phyloP scores from a whole-genome alignment of 2,113 vertebrate species.

The Cyphomyrus discorhynchus region DNA sequence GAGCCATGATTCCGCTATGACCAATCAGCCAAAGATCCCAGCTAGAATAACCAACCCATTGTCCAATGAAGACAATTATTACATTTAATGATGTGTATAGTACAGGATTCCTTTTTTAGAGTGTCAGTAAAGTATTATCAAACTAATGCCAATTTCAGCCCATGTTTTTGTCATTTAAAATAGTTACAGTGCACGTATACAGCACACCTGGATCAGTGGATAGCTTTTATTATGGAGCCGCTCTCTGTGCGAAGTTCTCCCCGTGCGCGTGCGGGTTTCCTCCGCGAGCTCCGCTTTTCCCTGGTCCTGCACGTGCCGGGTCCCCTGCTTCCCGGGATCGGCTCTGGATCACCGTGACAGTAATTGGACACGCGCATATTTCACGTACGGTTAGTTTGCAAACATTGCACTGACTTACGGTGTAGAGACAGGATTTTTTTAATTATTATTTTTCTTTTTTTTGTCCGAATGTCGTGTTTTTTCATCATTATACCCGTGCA shows the following conservation, averaged over 20 bases:
- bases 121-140: background rate
- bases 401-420: background rate
- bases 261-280: background rate
- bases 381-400: background rate
- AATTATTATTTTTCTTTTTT: background rate
- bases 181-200: background rate
- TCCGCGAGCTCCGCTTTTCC: background rate
- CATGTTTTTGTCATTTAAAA: background rate
- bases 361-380: background rate
- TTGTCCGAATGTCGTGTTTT: background rate
- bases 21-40: background rate
- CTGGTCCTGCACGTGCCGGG: background rate
- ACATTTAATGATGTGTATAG: no score
- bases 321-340: background rate
- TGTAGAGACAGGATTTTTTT: background rate
- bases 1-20: background rate
- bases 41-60: background rate
- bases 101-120: background rate
- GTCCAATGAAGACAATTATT: background rate
- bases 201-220: background rate
- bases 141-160: background rate
- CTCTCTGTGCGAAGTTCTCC: background rate
- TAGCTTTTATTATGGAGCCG: background rate
- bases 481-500: background rate
- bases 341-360: background rate